These are phyloP conservation scores for Cosmorhoe ocellata DNA, from an alignment of 2,888 invertebrate genomes.

Conservation along the genomic window DNA sequence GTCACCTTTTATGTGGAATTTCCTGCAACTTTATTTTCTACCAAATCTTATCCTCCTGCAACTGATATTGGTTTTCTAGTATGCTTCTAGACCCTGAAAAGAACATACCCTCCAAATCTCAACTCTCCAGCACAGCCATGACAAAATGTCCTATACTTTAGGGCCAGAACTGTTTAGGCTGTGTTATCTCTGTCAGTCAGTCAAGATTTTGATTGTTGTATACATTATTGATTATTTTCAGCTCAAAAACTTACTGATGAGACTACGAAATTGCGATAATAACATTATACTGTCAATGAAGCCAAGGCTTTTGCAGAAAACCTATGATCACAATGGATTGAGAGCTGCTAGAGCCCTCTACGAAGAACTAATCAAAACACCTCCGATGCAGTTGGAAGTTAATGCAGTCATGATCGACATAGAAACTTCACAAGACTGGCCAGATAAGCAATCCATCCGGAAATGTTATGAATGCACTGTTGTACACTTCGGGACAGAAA, in stretches of 20 bases:
- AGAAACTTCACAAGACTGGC: conserved; percentile 70
- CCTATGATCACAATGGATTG: conserved; percentile 72
- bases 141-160: no score
- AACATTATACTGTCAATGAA: conserved; percentile 78
- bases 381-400: conserved; percentile 83
- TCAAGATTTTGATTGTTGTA: not conserved
- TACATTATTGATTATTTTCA: no score
- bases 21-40: no score
- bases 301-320: conserved; percentile 84
- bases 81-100: no score
- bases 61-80: no score
- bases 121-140: no score
- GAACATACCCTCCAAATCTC: no score
- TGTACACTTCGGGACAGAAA: conserved; percentile 85
- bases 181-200: no score
- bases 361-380: conserved; percentile 78
- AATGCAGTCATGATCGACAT: conserved; percentile 84
- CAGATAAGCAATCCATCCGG: conserved; percentile 76
- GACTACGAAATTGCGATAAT: conserved; percentile 74
- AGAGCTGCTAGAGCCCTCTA: conserved; percentile 84
- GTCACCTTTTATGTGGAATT: no score
- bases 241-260: conserved; percentile 63
- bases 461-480: conserved; percentile 84
- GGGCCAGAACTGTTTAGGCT: no score
- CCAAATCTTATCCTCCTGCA: no score